Base-by-base conservation (phyloP, 2,888 invertebrate genomes). In the Melieria omissa region DNA sequence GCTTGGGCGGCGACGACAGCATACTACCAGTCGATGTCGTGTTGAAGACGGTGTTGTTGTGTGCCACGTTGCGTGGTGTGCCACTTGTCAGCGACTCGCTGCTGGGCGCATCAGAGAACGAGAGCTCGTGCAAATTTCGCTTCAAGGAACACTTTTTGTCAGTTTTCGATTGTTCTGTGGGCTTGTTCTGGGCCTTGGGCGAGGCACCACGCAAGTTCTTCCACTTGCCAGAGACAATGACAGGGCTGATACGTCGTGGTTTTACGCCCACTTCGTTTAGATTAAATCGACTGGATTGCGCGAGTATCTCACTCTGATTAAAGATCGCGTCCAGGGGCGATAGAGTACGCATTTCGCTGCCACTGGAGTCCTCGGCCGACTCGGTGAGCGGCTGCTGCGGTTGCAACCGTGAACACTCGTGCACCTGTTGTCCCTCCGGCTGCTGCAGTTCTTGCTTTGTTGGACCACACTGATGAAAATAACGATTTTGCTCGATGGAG, bases 251-350 rank as follows among this genome's bases (percentile, higher is more conserved):
- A 52, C 76, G 78, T 5, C 75, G 75, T 0, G 77, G 71, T 63
- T 79, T 84, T 4, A 77, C 63, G 0, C 82, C 84, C 4, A 84
- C 74, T 75, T 87, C 87, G 70, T 87, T 78, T 12, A 88, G 63
- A 80, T 88, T 87, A 41, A 85, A 86, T 9, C 85, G 83, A 77
- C 88, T 88, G 0, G 87, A 87, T 76, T 87, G 87, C 0, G 87
- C 87, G 8, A 86, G 76, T 62, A 87, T 88, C 75, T 88, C 87
- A 63, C 80, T 80, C n/a, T 87, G 85, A 67, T 85, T 82, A 61
- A 88, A 88, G 0, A 79, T 62, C 12, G 83, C 65, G 60, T 87
- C 86, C 0, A 73, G 75, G 5, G 79, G 78, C 6, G 84, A 84
- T 3, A 77, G 73, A n/a, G 79, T 72, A 71, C 85, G 86, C 0